Evolutionary conservation across 2,888 invertebrate genomes (phyloP), one percentile per base, ranked within the genome.

Genomic region (Scaeva pyrastri): DNA sequence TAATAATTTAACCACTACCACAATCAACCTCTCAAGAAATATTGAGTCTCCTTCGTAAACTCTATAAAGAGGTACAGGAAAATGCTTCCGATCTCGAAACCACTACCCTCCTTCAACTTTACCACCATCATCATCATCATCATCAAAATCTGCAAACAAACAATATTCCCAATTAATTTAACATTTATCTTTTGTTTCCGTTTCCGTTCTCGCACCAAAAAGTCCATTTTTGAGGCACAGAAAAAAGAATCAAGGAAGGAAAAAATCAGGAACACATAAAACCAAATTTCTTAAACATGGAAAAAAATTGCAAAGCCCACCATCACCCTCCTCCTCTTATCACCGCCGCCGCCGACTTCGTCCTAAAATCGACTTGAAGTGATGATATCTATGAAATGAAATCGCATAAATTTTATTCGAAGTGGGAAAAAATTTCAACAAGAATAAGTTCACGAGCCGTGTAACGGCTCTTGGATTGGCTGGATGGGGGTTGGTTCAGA

Each of bases 351-450:
- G 1, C 31, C 0, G 31, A 0, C 31, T 3, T 7, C 43, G 23
- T 60, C 23, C 43, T 31, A 43, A 85, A 77, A 86, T 82, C 73
- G 85, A 86, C 85, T 66, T 86, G 70, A 81, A 86, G 85, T 73
- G 82, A 77, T 86, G 85, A 82, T 86, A 86, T 86, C 85, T 86
- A 50, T 71, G 73, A 82, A 86, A 86, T 86, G 81, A 82, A 86
- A 82, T 86, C 85, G 68, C 85, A 86, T 86, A 86, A 82, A 86
- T 86, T 82, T 86, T 77, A 82, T 81, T 81, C 55, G 39, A 16
- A 26, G 23, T 36, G 50, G 39, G 16, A 55, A 41, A 68, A 62
- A 70, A 74, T 62, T 60, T 70, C 56, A 73, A 77, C 77, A 83
- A 19, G 23, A 45, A 31, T 31, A 31, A 58, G 56, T 21, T 64